phyloP scores from a whole-genome alignment of 2,113 vertebrate species.

The Diphyllodes magnificus region DNA sequence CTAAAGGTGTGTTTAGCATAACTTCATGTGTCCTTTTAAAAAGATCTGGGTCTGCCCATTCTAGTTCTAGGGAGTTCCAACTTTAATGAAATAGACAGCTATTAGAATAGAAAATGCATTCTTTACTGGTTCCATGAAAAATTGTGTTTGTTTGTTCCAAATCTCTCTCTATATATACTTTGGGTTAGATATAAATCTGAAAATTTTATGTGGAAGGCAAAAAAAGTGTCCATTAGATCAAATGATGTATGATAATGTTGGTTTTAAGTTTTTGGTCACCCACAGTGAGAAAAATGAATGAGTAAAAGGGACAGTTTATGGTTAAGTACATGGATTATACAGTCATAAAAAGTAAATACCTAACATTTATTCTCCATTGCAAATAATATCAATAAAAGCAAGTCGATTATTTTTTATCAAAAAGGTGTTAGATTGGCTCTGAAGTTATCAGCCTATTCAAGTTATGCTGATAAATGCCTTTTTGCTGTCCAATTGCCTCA shows the following conservation, averaged over 20 bases:
- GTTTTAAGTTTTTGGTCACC: background rate
- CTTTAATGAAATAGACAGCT: background rate
- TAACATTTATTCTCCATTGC: background rate
- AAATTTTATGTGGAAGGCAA: background rate
- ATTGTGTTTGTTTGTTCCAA: background rate
- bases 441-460: background rate
- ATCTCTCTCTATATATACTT: background rate
- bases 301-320: background rate
- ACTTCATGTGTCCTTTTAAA: background rate
- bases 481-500: background rate
- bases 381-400: background rate
- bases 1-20: background rate
- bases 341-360: background rate
- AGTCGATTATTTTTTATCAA: background rate
- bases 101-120: background rate
- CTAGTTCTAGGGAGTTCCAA: background rate
- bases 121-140: background rate
- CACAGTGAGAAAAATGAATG: background rate
- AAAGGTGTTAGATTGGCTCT: background rate
- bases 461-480: background rate
- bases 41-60: background rate
- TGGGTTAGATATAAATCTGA: background rate
- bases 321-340: background rate
- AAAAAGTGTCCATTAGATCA: background rate
- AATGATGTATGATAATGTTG: background rate